Conservation (phyloP, 2,113 vertebrate genomes). For the Passer montanus region DNA sequence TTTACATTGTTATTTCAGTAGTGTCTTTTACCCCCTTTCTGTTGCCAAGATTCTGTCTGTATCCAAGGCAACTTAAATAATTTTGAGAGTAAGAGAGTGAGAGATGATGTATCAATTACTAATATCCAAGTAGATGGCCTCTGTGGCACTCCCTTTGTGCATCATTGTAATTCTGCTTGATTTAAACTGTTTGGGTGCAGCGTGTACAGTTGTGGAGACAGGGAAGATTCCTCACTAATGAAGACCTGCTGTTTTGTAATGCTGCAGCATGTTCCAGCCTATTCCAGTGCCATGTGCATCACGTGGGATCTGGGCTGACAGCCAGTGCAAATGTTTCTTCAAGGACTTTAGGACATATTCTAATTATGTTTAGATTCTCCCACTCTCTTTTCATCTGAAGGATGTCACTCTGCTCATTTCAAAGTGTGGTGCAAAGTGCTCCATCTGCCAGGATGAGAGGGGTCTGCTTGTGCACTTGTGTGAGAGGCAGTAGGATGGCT, state of each 20-base stretch:
- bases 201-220: background rate
- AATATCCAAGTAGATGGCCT: slow-evolving; percentile 9
- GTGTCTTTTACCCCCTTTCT: background rate
- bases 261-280: slow-evolving; percentile 35
- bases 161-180: background rate
- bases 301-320: slow-evolving; percentile 46
- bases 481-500: slow-evolving; percentile 3
- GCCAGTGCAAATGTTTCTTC: slow-evolving; percentile 67
- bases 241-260: slow-evolving; percentile 59
- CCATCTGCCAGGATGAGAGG: slow-evolving; percentile 47
- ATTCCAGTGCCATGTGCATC: slow-evolving; percentile 38
- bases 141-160: background rate
- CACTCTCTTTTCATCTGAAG: slow-evolving; percentile 39
- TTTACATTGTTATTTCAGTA: slow-evolving; percentile 25
- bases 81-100: slow-evolving; percentile 1
- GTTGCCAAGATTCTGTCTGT: slow-evolving; percentile 38
- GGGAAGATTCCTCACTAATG: slow-evolving; percentile 41
- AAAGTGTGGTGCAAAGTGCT: background rate
- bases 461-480: slow-evolving; percentile 8
- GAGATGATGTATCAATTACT: slow-evolving; percentile 24
- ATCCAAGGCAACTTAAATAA: slow-evolving; percentile 46
- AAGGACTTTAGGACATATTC: slow-evolving; percentile 64
- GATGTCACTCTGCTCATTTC: slow-evolving; percentile 33
- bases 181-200: slow-evolving; percentile 35
- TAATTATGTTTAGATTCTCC: slow-evolving; percentile 60